Base-by-base conservation (phyloP, 2,888 invertebrate species). In the Bhutanitis thaidina region DNA sequence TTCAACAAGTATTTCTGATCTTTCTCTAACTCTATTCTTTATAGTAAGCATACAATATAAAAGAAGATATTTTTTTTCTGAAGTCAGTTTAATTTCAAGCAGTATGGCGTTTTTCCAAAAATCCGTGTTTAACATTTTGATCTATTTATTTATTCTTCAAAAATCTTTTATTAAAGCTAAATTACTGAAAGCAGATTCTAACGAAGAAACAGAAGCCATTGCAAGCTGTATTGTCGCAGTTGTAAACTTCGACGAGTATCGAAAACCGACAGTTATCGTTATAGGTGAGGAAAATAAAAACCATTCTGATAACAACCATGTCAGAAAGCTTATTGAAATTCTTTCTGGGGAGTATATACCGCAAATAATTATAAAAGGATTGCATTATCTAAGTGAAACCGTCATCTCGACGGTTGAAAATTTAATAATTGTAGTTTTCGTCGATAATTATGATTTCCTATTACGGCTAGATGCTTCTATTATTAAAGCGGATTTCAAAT, bases 351-450 rank as follows among this genome's bases (percentile, higher is more conserved):
- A 34, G 35, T 14, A 32, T 8, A 37, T 46, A 7, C 37, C 41
- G 3, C 46, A 37, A 35, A 30, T 51, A 3, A 14, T 46, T n/a
- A 4, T 51, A 8, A 41, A 46, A 7, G 13, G 41, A 30, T 15
- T 40, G 0, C 16, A 41, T 10, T 9, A 40, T 16, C n/a, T 36
- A 7, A 36, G n/a, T 9, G 15, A 30, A 14, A 32, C 35, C 7
- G 25, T 37, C 20, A 14, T 37, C 0, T 25, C 14, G 3, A 36
- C 49, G 0, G 32, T 55, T 14, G 54, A 32, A 34, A 54, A 54
- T 45, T 30, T 59, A 5, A 52, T 75, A 1, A 34, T 64, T 1
- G 55, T 74, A 12, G 46, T 60, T 13, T 61, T 63, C 51, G 64
- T 72, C 8, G 52, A 65, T 7, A 43, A 57, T 2, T 69, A 71